A percentile compares a stretch with the other conserved stretches of the same genome.
Conservation (phyloP, 2,797 vertebrate genomes). For the Thaleichthys pacificus region DNA sequence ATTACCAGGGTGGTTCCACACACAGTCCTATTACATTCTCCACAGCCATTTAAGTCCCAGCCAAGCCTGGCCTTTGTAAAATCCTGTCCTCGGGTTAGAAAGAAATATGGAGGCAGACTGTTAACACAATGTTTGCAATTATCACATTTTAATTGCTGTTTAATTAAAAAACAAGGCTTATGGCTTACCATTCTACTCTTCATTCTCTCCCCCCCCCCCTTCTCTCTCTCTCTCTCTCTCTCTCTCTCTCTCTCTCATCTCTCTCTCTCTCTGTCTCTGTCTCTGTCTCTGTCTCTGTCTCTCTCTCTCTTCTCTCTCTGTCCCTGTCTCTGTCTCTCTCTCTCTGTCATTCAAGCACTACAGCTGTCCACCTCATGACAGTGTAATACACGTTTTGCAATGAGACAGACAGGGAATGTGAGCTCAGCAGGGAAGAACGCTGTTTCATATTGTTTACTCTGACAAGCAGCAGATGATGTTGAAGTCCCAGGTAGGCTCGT, state of each 20-base stretch:
- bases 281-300: background rate
- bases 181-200: conserved; percentile 43
- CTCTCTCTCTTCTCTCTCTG: background rate
- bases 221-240: conserved; percentile 2
- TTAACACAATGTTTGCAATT: conserved; percentile 66
- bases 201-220: background rate
- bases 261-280: conserved; percentile 5
- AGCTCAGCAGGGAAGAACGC: conserved; percentile 54
- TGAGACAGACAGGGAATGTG: conserved; percentile 5
- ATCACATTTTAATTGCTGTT: conserved; percentile 69
- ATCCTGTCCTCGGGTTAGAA: conserved; percentile 65
- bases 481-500: no score
- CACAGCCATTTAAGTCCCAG: conserved; percentile 39
- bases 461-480: conserved; percentile 58
- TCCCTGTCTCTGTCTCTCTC: conserved; percentile 1
- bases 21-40: conserved; percentile 60
- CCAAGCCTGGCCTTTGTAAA: conserved; percentile 19
- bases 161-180: conserved; percentile 62
- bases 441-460: conserved; percentile 63
- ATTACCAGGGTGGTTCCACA: conserved; percentile 66
- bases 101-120: conserved; percentile 40
- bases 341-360: background rate
- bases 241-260: background rate
- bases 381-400: conserved; percentile 1
- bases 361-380: background rate